Evolutionary conservation across 1,140 invertebrate genomes (phyloP), one percentile per base, ranked within the genome.

Genomic region (Drosophila kanapiae): DNA sequence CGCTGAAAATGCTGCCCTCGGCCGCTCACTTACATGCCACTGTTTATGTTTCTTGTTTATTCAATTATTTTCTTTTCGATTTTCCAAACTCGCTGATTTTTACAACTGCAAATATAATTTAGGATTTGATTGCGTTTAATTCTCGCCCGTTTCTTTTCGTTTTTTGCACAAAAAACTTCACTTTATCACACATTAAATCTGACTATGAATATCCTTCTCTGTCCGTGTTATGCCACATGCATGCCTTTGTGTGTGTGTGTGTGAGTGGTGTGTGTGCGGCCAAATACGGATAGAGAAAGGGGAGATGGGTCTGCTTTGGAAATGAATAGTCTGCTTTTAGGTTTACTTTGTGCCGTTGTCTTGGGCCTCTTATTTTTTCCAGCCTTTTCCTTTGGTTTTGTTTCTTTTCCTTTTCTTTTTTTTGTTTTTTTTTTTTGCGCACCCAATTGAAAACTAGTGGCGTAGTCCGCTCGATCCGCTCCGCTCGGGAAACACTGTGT

Each of bases 21-120:
- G 51, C 38, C 62, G 59, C 59, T 64, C 45, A 77, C 77, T 84
- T 84, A 75, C 80, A 84, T 84, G 51, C 56, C 85, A 78, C 84
- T 75, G 38, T 65, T 75, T 64, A 57, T 51, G 40, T 65, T 64
- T 37, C n/a, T 78, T 67, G 16, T 61, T 42, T 49, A 63, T 59
- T 58, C 6, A 42, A 42, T 38, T 31, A 42, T 51, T 62, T 53
- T 51, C 31, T 68, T 48, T 53, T 40, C 45, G 38, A 45, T 40
- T 48, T 47, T 56, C 23, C 29, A 14, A 56, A 35, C 37, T 42
- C 31, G 13, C 29, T 23, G 23, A 68, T 35, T 68, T 69, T 51
- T 9, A 29, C 53, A 57, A 54, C 63, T 69, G 75, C 13, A 68
- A 78, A 69, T 60, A 77, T 16, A 68, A 37, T 23, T 27, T 16